Evolutionary conservation across 2,888 invertebrate genomes (phyloP), one percentile per base, ranked within the genome.

Genomic region (Melangyna quadrimaculata): DNA sequence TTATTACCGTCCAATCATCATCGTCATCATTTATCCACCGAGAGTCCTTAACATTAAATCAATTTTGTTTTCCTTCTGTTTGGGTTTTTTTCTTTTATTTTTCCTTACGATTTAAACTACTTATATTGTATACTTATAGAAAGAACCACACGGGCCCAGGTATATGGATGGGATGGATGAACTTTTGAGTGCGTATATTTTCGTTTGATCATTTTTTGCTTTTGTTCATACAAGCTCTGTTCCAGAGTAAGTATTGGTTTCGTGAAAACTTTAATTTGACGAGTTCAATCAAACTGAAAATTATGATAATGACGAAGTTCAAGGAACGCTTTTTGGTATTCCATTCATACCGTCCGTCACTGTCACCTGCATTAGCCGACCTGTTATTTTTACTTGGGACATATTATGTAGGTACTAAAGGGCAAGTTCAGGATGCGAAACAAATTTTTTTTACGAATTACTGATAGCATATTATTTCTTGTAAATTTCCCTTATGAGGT

Each of bases 1-100:
- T 79, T 79, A 83, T 83, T 83, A 79, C 78, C 79, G 43, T 78
- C 79, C 70, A 79, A 79, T 84, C 84, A 75, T 75, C 75, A 65
- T 75, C 65, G 74, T 75, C 75, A 75, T 79, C 80, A 79, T n/a
- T n/a, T 79, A 65, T 84, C 59, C 71, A n/a, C 35, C 14, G 37
- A 32, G 65, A 22, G 65, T 80, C 59, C 71, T 80, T 79, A 75
- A 59, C 32, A 61, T 75, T 80, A 80, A 75, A 70, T 71, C 70
- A 80, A 73, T 71, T 78, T 78, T 74, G 61, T 24, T 65, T 74
- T 70, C 29, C 27, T 24, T 67, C 27, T 59, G 59, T 69, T 69
- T 61, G 14, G 43, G 27, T 51, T 48, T 35, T 51, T 17, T 51
- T 48, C 35, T 51, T 17, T 59, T 14, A 5, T 55, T 53, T 29